These are phyloP conservation scores for Lucilia cuprina DNA, from an alignment of 1,140 invertebrate genomes.

Conservation along the genomic window DNA sequence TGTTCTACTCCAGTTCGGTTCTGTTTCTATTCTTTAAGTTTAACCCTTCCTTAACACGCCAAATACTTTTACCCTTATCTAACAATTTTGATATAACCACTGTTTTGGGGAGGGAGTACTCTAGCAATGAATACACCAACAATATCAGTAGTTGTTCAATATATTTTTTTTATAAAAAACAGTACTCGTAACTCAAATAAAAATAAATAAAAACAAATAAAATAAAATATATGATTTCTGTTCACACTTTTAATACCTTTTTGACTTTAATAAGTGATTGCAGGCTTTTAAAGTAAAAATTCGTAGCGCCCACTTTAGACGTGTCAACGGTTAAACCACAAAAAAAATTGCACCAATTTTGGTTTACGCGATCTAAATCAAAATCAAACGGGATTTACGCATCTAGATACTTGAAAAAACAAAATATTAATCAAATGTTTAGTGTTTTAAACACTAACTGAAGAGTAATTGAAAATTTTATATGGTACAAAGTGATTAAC, in stretches of 20 bases:
- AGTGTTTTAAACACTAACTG: not conserved
- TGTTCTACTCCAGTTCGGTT: too few species aligned
- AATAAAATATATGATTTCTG: conserved; percentile 28
- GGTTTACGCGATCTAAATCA: not conserved
- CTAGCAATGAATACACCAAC: not conserved
- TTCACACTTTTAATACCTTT: conserved; percentile 55
- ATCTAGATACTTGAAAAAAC: not conserved
- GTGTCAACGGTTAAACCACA: conserved; percentile 1
- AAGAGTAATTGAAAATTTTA: not conserved
- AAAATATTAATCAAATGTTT: not conserved
- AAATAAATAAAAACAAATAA: not conserved
- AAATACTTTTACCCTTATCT: not conserved
- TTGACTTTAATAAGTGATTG: conserved; percentile 62
- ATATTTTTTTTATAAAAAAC: too few species aligned
- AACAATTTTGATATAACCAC: not conserved
- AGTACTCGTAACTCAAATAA: too few species aligned
- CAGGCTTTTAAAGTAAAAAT: conserved; percentile 54
- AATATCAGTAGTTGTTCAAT: not conserved
- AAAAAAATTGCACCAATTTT: not conserved
- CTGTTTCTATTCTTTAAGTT: too few species aligned
- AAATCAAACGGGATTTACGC: not conserved
- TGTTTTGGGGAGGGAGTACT: not conserved
- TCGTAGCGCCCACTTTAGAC: conserved; percentile 32
- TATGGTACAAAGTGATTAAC: not conserved
- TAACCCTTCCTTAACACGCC: too few species aligned